phyloP scores from a whole-genome alignment of 2,797 vertebrate species.

The Galago senegalensis region DNA sequence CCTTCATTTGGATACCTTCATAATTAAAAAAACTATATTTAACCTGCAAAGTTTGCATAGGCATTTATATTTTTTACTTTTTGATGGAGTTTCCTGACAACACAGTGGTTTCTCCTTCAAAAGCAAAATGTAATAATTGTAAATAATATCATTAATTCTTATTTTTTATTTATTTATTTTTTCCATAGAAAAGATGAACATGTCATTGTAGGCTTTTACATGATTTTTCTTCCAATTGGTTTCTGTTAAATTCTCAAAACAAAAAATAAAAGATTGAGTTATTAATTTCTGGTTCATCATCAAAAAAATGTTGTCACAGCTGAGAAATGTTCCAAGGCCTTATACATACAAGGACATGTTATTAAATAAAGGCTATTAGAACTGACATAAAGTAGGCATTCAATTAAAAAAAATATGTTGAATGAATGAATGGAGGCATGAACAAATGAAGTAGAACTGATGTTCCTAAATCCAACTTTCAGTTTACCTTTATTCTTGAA shows the following conservation, averaged over 20 bases:
- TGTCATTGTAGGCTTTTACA: neutral
- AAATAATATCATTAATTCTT: neutral
- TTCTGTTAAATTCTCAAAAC: conserved; percentile 49
- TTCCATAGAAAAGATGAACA: neutral
- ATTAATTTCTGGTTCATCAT: conserved; percentile 41
- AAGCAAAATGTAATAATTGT: neutral
- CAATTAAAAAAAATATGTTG: neutral
- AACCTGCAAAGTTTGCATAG: neutral
- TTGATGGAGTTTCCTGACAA: conserved; percentile 39
- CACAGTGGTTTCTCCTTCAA: neutral
- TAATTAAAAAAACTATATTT: neutral
- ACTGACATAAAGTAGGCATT: neutral
- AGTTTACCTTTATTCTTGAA: conserved; percentile 21
- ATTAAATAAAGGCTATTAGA: neutral
- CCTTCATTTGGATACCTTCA: neutral
- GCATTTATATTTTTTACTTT: conserved; percentile 13
- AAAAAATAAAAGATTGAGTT: conserved; percentile 5
- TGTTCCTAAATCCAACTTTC: neutral
- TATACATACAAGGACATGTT: neutral
- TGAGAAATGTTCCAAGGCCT: neutral
- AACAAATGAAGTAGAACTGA: neutral
- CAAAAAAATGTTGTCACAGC: conserved; percentile 35
- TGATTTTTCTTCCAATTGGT: neutral
- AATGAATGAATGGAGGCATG: neutral
- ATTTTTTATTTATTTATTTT: neutral